These are phyloP conservation scores for Bombus superbus DNA, from an alignment of 1,140 invertebrate genomes.

Conservation along the genomic window DNA sequence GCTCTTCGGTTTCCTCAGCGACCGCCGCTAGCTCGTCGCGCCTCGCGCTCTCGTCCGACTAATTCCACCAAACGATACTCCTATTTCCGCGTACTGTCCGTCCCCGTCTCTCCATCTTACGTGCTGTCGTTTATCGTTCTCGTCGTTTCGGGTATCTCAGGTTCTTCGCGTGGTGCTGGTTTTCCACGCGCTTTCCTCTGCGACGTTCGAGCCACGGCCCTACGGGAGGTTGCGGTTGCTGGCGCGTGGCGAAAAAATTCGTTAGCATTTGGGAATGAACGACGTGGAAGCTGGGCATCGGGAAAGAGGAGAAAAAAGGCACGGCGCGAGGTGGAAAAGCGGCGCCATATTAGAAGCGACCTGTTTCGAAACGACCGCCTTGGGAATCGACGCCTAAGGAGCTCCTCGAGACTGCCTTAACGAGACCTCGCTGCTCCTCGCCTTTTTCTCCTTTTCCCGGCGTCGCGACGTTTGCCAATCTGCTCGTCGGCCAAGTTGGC, in stretches of 20 bases:
- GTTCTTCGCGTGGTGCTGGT: too few relatives aligned
- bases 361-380: slow-evolving; percentile 56
- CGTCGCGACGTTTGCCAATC: slow-evolving; percentile 39
- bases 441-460: slow-evolving; percentile 7
- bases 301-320: slow-evolving; percentile 11
- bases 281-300: not conserved
- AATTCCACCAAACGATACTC: too few relatives aligned
- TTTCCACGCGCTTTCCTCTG: too few relatives aligned
- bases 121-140: too few relatives aligned
- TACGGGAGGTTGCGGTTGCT: too few relatives aligned
- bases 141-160: too few relatives aligned
- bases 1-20: too few relatives aligned
- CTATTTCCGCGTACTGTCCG: too few relatives aligned
- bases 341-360: slow-evolving; percentile 70
- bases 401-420: slow-evolving; percentile 30
- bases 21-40: too few relatives aligned
- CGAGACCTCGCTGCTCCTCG: slow-evolving; percentile 2
- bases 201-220: too few relatives aligned
- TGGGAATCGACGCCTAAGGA: slow-evolving; percentile 52
- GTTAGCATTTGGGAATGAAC: not conserved
- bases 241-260: not conserved
- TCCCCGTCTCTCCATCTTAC: too few relatives aligned
- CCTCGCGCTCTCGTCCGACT: too few relatives aligned
- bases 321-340: slow-evolving; percentile 60
- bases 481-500: slow-evolving; percentile 22